These are phyloP conservation scores for Parnassius glacialis DNA, from an alignment of 2,888 invertebrate genomes.

Conservation along the genomic window DNA sequence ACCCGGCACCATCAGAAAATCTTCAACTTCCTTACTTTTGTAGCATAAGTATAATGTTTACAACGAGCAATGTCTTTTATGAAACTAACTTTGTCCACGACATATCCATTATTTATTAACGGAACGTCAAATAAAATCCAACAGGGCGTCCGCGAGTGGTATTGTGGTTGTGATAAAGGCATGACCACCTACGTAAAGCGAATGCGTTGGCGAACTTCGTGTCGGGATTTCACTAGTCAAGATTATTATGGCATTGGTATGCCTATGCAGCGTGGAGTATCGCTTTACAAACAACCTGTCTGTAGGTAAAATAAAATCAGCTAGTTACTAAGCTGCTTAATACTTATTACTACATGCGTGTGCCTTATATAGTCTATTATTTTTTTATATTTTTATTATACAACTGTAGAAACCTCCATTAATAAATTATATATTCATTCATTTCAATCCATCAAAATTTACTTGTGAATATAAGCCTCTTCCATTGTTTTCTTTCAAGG, in stretches of 20 bases:
- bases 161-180: conserved; percentile 65
- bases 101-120: conserved; percentile 61
- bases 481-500: too few species aligned
- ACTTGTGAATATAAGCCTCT: too few species aligned
- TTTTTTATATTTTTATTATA: background rate
- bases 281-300: conserved; percentile 30
- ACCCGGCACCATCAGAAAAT: conserved; percentile 3
- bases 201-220: conserved; percentile 54
- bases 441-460: too few species aligned
- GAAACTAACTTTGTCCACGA: conserved; percentile 31
- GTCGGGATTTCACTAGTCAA: conserved; percentile 49
- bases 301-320: conserved; percentile 27
- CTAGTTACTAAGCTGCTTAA: conserved; percentile 26
- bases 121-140: conserved; percentile 62
- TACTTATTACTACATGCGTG: conserved; percentile 24
- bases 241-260: conserved; percentile 51
- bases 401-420: too few species aligned
- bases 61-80: conserved; percentile 18
- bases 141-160: conserved; percentile 44
- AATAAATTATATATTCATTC: too few species aligned
- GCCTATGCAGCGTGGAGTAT: conserved; percentile 34
- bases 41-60: conserved; percentile 12
- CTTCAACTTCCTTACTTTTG: conserved; percentile 16
- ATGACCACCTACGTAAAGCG: conserved; percentile 67
- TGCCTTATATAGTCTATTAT: background rate